Conservation (phyloP, 2,113 vertebrate species). For the Strigops habroptila region DNA sequence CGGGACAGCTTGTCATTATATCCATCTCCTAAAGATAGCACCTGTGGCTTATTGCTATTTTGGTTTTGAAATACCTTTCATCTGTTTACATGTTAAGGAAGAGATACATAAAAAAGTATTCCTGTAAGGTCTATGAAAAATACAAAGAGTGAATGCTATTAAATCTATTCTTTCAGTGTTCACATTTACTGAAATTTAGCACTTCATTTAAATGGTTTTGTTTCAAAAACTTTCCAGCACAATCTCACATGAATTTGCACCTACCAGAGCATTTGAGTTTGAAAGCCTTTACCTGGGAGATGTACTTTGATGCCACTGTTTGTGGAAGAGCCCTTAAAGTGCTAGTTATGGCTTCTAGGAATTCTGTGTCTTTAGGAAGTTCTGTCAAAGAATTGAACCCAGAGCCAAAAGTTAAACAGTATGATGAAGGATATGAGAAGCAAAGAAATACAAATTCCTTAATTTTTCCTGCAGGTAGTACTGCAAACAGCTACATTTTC, state of each 20-base stretch:
- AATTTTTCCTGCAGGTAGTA: neutral
- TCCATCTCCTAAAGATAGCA: neutral
- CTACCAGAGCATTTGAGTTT: neutral
- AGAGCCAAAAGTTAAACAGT: constrained; percentile 19
- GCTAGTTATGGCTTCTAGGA: constrained; percentile 91
- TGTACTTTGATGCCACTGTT: constrained; percentile 90
- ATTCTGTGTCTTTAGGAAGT: constrained; percentile 85
- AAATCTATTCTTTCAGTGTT: neutral
- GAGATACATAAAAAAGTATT: neutral
- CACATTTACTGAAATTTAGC: neutral
- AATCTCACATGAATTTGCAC: neutral
- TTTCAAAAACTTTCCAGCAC: neutral
- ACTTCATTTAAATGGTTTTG: neutral
- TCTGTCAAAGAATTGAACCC: constrained; percentile 74
- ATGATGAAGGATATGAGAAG: neutral
- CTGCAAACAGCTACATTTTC: constrained; percentile 12
- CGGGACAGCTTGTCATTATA: neutral
- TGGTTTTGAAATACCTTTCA: neutral
- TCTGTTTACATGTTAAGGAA: neutral
- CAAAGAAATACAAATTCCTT: constrained; percentile 10
- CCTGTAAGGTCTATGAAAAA: neutral
- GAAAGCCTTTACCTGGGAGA: constrained; percentile 84
- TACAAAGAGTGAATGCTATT: neutral
- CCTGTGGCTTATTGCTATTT: neutral
- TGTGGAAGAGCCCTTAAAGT: constrained; percentile 91